A percentile compares a stretch with the other conserved stretches of the same genome.
Conservation (phyloP, 2,797 vertebrate species). For the Linurgus olivaceus region DNA sequence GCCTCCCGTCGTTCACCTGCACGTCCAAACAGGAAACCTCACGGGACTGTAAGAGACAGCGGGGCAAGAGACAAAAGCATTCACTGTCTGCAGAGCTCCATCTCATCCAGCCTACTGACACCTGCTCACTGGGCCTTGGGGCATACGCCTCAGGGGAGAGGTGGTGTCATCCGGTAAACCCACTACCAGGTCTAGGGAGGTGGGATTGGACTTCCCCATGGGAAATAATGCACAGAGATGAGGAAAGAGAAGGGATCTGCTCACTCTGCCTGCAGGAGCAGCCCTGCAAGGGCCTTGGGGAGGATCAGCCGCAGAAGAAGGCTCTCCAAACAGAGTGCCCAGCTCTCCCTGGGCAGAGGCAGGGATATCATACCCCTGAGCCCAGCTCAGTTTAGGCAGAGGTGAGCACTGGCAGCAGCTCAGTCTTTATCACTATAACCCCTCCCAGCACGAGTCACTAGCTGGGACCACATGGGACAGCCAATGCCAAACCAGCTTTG, state of each 20-base stretch:
- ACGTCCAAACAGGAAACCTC: conserved; percentile 75
- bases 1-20: conserved; percentile 46
- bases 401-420: rapidly evolving
- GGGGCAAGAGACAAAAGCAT: background rate
- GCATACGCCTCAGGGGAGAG: rapidly evolving
- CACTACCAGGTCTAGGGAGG: rapidly evolving
- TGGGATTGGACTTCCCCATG: background rate
- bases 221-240: rapidly evolving
- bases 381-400: background rate
- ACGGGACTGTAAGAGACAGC: conserved; percentile 68
- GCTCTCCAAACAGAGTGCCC: background rate
- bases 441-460: background rate
- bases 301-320: rapidly evolving
- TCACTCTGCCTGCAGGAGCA: rapidly evolving
- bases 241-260: background rate
- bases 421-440: background rate
- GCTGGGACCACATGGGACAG: background rate
- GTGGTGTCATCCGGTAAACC: background rate
- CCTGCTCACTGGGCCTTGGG: rapidly evolving
- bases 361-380: background rate
- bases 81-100: background rate
- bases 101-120: rapidly evolving
- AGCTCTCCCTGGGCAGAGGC: rapidly evolving
- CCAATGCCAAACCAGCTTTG: background rate
- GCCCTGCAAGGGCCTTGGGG: rapidly evolving